Evolutionary conservation across 1,140 invertebrate species (phyloP).

Genomic region (Oncopeltus fasciatus): DNA sequence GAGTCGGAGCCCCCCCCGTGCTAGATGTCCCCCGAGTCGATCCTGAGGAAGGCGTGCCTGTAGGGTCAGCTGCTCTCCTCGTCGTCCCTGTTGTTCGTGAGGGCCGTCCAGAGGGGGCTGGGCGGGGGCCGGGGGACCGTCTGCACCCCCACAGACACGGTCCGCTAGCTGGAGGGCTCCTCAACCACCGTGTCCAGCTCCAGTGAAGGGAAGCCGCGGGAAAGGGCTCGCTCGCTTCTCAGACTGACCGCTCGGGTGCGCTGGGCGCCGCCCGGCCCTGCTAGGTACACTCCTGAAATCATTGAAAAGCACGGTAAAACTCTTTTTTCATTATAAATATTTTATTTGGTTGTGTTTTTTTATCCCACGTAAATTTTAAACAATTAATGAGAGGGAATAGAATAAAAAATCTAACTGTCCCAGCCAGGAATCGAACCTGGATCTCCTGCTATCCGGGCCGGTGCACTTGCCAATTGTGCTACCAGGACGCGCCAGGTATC

Average conservation of each 20-base stretch:
- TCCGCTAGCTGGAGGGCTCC: conserved; percentile 38
- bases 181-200: conserved; percentile 69
- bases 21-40: too few species aligned
- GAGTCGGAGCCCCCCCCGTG: too few species aligned
- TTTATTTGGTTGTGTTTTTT: too few species aligned
- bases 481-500: too few species aligned
- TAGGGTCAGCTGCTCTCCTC: conserved; percentile 4
- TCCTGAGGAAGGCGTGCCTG: background rate
- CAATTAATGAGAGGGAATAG: too few species aligned
- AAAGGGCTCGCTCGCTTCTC: conserved; percentile 42
- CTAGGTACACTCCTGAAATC: conserved; percentile 24
- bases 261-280: conserved; percentile 16
- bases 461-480: too few species aligned
- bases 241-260: conserved; percentile 45
- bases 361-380: too few species aligned
- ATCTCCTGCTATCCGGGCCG: too few species aligned
- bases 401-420: too few species aligned
- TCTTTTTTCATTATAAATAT: too few species aligned
- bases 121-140: background rate
- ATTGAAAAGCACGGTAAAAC: too few species aligned
- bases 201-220: conserved; percentile 49
- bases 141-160: background rate
- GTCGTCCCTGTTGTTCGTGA: conserved; percentile 6
- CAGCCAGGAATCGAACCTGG: too few species aligned
- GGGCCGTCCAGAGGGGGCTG: conserved; percentile 7